Evolutionary conservation across 2,797 vertebrate species (phyloP).

Genomic region (Danio albolineatus): DNA sequence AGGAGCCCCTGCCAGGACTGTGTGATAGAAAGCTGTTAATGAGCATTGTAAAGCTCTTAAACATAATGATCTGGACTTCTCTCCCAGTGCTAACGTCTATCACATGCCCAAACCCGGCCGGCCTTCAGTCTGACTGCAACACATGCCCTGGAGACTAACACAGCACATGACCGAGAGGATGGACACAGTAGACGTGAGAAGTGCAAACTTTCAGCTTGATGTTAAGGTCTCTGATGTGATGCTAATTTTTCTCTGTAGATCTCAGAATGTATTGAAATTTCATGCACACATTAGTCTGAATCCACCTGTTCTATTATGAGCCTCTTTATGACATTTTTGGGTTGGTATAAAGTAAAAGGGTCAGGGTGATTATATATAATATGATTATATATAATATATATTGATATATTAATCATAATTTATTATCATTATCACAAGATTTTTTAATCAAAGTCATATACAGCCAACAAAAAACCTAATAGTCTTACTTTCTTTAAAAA

Average conservation of each 20-base stretch:
- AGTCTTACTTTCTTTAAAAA: too few relatives aligned
- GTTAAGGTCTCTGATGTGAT: background rate
- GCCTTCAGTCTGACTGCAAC: conserved; percentile 55
- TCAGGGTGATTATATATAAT: too few relatives aligned
- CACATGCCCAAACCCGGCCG: conserved; percentile 67
- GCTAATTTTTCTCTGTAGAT: background rate
- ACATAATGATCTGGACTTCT: conserved; percentile 79
- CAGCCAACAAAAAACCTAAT: background rate
- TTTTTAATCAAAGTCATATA: background rate
- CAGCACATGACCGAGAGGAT: conserved; percentile 59
- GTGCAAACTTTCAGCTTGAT: conserved; percentile 18
- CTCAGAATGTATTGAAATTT: background rate
- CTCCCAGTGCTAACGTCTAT: conserved; percentile 76
- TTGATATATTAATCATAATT: too few relatives aligned
- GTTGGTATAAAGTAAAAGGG: background rate
- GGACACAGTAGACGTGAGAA: conserved; percentile 35
- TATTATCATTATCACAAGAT: too few relatives aligned
- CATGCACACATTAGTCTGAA: background rate
- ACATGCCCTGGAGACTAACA: conserved; percentile 55
- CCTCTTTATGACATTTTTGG: conserved; percentile 3
- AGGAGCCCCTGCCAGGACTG: conserved; percentile 65
- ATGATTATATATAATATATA: too few relatives aligned
- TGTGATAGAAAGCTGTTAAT: conserved; percentile 84
- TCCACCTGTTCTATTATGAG: background rate
- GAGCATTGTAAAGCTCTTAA: conserved; percentile 84